phyloP scores from a whole-genome alignment of 2,888 invertebrate species.

The Mythimna pallens region DNA sequence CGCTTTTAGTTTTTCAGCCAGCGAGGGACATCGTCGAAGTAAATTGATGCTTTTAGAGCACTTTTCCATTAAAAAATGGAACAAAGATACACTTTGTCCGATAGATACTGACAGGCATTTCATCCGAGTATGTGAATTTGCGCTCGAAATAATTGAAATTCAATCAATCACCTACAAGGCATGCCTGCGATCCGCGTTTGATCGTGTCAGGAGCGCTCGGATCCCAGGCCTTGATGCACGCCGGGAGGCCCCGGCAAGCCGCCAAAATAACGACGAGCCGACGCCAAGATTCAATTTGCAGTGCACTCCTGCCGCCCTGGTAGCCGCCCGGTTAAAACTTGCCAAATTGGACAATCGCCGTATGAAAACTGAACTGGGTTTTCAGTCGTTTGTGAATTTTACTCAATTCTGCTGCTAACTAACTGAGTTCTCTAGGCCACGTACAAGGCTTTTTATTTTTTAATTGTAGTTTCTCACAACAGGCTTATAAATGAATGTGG shows the following conservation, averaged over 20 bases:
- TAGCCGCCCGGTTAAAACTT: constrained; percentile 74
- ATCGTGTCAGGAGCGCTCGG: constrained; percentile 32
- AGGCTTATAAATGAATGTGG: no score
- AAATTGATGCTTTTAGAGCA: constrained; percentile 35
- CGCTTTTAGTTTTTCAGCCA: constrained; percentile 34
- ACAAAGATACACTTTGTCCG: constrained; percentile 3
- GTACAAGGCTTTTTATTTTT: neutral
- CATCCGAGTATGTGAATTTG: constrained; percentile 23
- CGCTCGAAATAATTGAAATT: constrained; percentile 47
- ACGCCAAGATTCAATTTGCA: constrained; percentile 83
- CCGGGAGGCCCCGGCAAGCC: constrained; percentile 51
- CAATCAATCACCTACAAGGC: constrained; percentile 48
- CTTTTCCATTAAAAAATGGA: constrained; percentile 13
- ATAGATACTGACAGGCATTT: constrained; percentile 9
- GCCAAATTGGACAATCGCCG: constrained; percentile 78
- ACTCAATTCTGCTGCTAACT: constrained; percentile 48
- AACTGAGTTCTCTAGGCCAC: constrained; percentile 19
- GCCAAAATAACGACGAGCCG: constrained; percentile 72
- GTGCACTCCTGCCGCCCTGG: constrained; percentile 74
- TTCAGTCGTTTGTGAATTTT: constrained; percentile 50
- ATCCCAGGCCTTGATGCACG: constrained; percentile 24
- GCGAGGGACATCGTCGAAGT: constrained; percentile 8
- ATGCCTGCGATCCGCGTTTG: constrained; percentile 31
- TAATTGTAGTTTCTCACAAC: neutral
- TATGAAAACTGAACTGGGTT: constrained; percentile 66